phyloP scores from a whole-genome alignment of 2,797 vertebrate genomes.

The Yasuhikotakia modesta region DNA sequence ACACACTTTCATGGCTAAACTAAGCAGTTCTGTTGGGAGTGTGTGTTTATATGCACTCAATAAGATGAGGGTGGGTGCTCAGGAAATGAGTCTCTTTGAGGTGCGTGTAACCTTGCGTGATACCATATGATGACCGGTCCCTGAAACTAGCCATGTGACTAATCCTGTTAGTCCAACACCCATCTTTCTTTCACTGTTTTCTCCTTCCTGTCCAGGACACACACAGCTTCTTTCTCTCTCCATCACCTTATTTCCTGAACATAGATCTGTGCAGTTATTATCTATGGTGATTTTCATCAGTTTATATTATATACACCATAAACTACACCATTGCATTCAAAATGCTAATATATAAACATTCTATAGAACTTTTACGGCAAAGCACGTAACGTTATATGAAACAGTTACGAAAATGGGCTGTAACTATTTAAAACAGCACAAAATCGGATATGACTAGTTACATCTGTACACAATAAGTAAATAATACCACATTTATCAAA shows the following conservation, averaged over 20 bases:
- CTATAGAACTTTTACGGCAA: neutral
- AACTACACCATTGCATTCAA: too few species aligned
- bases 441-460: too few species aligned
- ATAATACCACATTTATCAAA: too few species aligned
- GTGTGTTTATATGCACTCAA: neutral
- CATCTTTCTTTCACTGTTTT: conserved; percentile 8
- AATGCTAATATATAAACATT: neutral
- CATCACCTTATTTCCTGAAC: neutral
- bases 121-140: conserved; percentile 56
- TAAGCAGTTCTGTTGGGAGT: neutral
- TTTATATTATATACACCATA: too few species aligned
- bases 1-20: too few species aligned
- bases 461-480: too few species aligned
- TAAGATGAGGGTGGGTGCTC: conserved; percentile 42
- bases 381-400: neutral
- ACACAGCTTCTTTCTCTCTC: conserved; percentile 23
- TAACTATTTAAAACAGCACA: too few species aligned
- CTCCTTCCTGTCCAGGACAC: neutral
- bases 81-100: conserved; percentile 55
- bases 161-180: conserved; percentile 60
- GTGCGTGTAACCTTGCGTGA: conserved; percentile 44
- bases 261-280: neutral
- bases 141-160: conserved; percentile 47
- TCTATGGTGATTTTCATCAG: neutral
- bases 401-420: too few species aligned